These are phyloP conservation scores for Diploptera punctata DNA, from an alignment of 2,888 invertebrate genomes.

Conservation along the genomic window DNA sequence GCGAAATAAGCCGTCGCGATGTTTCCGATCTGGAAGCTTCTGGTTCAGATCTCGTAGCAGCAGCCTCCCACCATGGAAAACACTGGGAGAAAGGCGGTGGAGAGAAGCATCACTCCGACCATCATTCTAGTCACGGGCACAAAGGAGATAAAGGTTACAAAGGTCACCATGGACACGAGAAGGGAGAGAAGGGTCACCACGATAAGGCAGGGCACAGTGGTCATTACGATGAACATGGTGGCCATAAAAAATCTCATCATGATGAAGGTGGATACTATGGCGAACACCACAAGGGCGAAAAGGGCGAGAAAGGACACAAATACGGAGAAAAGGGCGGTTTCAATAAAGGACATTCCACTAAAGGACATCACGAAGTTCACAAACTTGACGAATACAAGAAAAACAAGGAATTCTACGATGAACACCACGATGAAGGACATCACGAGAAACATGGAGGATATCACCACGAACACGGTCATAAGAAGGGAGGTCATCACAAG, in stretches of 20 bases:
- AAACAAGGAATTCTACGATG: slow-evolving; percentile 87
- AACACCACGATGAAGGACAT: slow-evolving; percentile 81
- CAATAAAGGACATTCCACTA: slow-evolving; percentile 85
- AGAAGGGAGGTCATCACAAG: slow-evolving; percentile 82
- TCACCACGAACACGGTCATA: slow-evolving; percentile 78
- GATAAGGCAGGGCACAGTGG: slow-evolving; percentile 63
- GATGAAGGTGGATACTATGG: slow-evolving; percentile 70
- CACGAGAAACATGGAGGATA: slow-evolving; percentile 82
- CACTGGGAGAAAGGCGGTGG: slow-evolving; percentile 72
- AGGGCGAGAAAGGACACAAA: slow-evolving; percentile 71
- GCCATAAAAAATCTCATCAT: slow-evolving; percentile 68
- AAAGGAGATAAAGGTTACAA: slow-evolving; percentile 83
- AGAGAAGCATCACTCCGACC: slow-evolving; percentile 69
- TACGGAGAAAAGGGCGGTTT: slow-evolving; percentile 74
- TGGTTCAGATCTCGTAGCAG: slow-evolving; percentile 43
- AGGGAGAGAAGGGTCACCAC: slow-evolving; percentile 69
- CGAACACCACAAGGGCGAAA: slow-evolving; percentile 69
- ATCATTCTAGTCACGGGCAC: slow-evolving; percentile 73
- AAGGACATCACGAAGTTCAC: slow-evolving; percentile 85
- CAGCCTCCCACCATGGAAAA: slow-evolving; percentile 38
- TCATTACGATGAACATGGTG: slow-evolving; percentile 67
- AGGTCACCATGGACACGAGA: slow-evolving; percentile 76
- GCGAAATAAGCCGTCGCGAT: slow-evolving; percentile 24
- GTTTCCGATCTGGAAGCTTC: slow-evolving; percentile 50
- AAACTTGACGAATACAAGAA: slow-evolving; percentile 87